Percentiles rank a stretch among this genome's conserved stretches.
Evolutionary conservation across 2,113 vertebrate genomes (phyloP).

Genomic region (Pangasianodon gigas): DNA sequence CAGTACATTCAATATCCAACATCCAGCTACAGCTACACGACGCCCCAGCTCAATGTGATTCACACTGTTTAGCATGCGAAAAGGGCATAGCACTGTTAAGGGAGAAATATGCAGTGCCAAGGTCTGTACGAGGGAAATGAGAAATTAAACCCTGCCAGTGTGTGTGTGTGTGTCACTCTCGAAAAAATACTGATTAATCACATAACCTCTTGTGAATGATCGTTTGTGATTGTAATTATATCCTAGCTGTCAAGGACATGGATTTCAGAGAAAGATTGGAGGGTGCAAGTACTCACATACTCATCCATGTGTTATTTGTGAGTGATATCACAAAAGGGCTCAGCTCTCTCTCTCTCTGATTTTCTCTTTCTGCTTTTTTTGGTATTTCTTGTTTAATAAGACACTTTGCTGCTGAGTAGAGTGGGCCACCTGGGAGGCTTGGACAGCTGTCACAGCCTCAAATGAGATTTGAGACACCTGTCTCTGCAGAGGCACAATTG

Average conservation of each 20-base stretch:
- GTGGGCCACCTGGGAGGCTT: conserved; percentile 32
- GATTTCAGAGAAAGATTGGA: not conserved
- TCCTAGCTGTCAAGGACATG: not conserved
- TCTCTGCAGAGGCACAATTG: conserved; percentile 37
- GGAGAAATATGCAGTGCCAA: not conserved
- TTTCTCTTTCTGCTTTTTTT: conserved; percentile 2
- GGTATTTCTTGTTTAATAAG: conserved; percentile 43
- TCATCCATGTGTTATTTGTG: conserved; percentile 6
- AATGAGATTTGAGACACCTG: conserved; percentile 31
- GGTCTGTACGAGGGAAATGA: not conserved
- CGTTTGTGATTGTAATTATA: conserved; percentile 13
- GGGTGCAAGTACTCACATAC: not conserved
- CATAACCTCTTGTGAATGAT: conserved; percentile 15
- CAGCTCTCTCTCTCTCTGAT: not conserved
- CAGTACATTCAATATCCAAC: not conserved
- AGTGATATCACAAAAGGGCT: conserved; percentile 4
- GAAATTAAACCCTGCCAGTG: conserved; percentile 21
- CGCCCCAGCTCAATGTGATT: not conserved
- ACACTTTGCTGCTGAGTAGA: conserved; percentile 23
- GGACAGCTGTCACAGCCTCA: conserved; percentile 34
- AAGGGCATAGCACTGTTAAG: not conserved
- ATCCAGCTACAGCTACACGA: not conserved
- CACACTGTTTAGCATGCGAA: conserved; percentile 17
- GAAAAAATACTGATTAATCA: conserved; percentile 21
- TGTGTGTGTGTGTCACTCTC: conserved; percentile 1